Evolutionary conservation across 2,888 invertebrate species (phyloP).

Genomic region (Agriopis marginaria): DNA sequence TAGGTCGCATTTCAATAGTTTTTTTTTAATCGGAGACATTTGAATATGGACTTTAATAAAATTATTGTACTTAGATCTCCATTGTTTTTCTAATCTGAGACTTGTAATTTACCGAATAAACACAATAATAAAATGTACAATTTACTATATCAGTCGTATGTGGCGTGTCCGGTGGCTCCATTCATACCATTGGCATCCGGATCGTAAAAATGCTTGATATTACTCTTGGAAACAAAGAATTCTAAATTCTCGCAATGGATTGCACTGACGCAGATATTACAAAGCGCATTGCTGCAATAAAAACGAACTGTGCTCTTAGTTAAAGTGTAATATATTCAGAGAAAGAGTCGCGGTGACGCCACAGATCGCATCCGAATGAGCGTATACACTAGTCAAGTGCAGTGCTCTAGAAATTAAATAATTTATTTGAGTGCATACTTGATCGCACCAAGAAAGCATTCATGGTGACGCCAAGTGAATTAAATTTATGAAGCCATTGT

Average conservation of each 20-base stretch:
- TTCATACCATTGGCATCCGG: constrained; percentile 6
- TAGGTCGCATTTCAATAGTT: no score
- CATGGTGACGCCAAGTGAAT: constrained; percentile 1
- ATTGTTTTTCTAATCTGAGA: no score
- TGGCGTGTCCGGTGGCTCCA: neutral
- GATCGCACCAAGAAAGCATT: neutral
- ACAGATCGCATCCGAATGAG: constrained; percentile 64
- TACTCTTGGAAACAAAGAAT: constrained; percentile 35
- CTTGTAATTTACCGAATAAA: neutral
- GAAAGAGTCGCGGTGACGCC: constrained; percentile 36
- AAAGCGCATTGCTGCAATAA: constrained; percentile 38
- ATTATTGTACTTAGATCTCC: no score
- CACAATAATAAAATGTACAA: neutral
- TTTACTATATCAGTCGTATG: neutral
- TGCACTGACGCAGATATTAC: constrained; percentile 33
- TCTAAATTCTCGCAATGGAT: constrained; percentile 32
- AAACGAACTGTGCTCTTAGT: constrained; percentile 38
- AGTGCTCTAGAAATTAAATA: constrained; percentile 5
- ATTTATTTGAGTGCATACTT: neutral
- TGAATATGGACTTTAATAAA: no score
- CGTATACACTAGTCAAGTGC: constrained; percentile 19
- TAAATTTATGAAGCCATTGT: constrained; percentile 4
- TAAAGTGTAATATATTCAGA: constrained; percentile 39
- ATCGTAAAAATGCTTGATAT: constrained; percentile 25
- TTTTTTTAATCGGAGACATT: no score